Evolutionary conservation across 2,113 vertebrate genomes (phyloP), one percentile per base, ranked within the genome.

Genomic region (Scolopax mira): DNA sequence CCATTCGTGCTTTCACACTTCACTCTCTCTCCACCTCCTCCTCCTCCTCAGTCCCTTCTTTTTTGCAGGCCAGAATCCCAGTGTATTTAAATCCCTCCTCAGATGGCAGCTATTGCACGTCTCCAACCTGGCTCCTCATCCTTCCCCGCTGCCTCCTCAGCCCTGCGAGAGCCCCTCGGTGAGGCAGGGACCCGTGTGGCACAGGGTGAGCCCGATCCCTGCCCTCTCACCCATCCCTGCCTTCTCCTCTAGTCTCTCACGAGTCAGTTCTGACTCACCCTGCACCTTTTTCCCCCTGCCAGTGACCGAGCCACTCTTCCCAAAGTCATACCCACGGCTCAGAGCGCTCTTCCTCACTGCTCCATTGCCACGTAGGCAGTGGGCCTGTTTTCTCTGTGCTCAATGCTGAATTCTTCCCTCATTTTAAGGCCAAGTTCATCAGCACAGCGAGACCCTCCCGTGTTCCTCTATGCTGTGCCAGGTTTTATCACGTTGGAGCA

Each of bases 51-150:
- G 28, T 48, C 48, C 11, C 11, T 31, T 54, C 18, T 79, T 88
- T n/a, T n/a, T 19, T 57, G 31, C 39, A 67, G 61, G 15, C 22
- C 89, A 69, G 41, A 71, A 11, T 78, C 42, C 24, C 65, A 14
- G 11, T 61, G 51, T 57, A 4, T 60, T 81, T 37, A 70, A 66
- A 91, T 78, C 35, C 22, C 46, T 58, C 60, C 67, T 70, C 49
- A 44, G 41, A 22, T 1, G 2, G 54, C 35, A 92, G 49, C 67
- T 83, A 57, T 35, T 67, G 58, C 35, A 25, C 33, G 48, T 5
- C 44, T 65, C 71, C 79, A 79, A 1, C 18, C 11, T 4, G 4
- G 2, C 17, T 84, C 54, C 24, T 80, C 0, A 0, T 51, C 51
- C 77, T 60, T 60, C 54, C 35, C 21, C 0, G 0, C 31, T 64